These are phyloP conservation scores for Drosophila paulistorum DNA, from an alignment of 1,140 invertebrate species.

Conservation along the genomic window DNA sequence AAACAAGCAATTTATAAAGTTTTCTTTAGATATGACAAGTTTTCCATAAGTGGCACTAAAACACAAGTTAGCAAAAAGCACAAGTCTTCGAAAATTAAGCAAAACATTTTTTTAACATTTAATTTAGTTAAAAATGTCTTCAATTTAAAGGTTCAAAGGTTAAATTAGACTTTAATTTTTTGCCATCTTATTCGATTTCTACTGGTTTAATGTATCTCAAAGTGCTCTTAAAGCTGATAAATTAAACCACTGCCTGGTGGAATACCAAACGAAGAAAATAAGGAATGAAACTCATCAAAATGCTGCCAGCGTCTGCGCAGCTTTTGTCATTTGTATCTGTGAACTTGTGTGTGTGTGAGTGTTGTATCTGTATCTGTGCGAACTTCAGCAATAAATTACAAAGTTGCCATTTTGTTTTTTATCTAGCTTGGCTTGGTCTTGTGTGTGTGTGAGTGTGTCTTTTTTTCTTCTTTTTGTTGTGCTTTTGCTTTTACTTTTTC, in stretches of 20 bases:
- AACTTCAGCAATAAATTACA: constrained; percentile 81
- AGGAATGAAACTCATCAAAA: constrained; percentile 56
- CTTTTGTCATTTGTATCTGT: constrained; percentile 66
- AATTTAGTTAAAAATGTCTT: too few species aligned
- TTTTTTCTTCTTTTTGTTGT: constrained; percentile 1
- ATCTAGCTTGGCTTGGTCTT: constrained; percentile 38
- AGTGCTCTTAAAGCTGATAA: constrained; percentile 29
- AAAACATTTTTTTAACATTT: too few species aligned
- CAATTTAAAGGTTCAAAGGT: too few species aligned
- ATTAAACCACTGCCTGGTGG: background rate
- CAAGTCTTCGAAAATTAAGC: too few species aligned
- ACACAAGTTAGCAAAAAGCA: too few species aligned
- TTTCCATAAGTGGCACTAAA: too few species aligned
- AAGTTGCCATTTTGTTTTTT: constrained; percentile 81
- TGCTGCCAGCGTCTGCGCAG: constrained; percentile 53
- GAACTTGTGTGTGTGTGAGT: constrained; percentile 43
- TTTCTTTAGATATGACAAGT: too few species aligned
- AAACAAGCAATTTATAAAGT: too few species aligned
- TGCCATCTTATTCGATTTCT: background rate
- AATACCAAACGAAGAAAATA: constrained; percentile 21
- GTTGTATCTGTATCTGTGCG: constrained; percentile 59
- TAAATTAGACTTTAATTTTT: background rate
- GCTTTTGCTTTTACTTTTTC: constrained; percentile 9
- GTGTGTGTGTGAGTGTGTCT: background rate
- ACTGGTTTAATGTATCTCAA: constrained; percentile 30